These are phyloP conservation scores for Doryteuthis pealeii DNA, from an alignment of 1,140 invertebrate species.

Conservation along the genomic window DNA sequence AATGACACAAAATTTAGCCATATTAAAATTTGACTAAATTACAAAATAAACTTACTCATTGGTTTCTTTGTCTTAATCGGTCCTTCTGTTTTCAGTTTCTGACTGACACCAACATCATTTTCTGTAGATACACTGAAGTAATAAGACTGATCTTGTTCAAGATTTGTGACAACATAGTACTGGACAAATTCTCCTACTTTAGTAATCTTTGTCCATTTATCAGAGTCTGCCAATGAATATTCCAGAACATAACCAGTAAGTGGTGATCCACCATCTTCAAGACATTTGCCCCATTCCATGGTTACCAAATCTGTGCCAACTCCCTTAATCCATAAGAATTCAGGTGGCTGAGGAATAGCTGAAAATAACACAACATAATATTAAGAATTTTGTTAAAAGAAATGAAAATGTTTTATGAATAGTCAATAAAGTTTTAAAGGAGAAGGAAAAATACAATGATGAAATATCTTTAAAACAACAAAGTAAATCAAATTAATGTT, in stretches of 20 bases:
- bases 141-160: conserved; percentile 85
- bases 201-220: conserved; percentile 60
- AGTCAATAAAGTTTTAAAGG: too few species aligned
- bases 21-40: too few species aligned
- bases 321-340: conserved; percentile 63
- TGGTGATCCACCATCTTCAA: conserved; percentile 70
- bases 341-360: conserved; percentile 87
- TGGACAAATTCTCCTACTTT: conserved; percentile 63
- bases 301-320: conserved; percentile 74
- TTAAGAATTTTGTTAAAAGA: too few species aligned
- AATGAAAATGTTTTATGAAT: too few species aligned
- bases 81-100: conserved; percentile 81
- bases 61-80: conserved; percentile 62
- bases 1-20: too few species aligned
- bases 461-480: too few species aligned
- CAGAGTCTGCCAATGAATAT: conserved; percentile 58
- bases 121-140: conserved; percentile 88
- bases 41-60: conserved; percentile 31
- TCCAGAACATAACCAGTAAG: conserved; percentile 85
- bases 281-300: conserved; percentile 86
- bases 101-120: conserved; percentile 78
- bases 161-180: conserved; percentile 65
- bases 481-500: too few species aligned
- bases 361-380: conserved; percentile 59
- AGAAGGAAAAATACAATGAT: too few species aligned